These are phyloP conservation scores for Clarias pachynema DNA, from an alignment of 2,797 vertebrate species.

Conservation along the genomic window DNA sequence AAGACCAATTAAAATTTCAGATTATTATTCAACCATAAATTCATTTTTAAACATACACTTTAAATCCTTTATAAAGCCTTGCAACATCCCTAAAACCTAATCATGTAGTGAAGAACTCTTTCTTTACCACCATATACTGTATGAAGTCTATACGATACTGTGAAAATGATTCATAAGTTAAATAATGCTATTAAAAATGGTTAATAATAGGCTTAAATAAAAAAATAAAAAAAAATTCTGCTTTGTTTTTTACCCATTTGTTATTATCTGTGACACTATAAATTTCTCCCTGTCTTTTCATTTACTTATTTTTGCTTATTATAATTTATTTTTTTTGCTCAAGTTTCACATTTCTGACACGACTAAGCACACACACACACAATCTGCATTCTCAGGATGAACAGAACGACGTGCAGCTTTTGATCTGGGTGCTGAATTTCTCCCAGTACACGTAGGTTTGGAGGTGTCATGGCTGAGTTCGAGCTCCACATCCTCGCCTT, in stretches of 20 bases:
- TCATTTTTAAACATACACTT: not conserved
- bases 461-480: not conserved
- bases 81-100: not conserved
- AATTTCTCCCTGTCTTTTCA: not conserved
- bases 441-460: not conserved
- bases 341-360: not conserved
- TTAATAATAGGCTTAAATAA: not conserved
- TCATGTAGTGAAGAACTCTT: not conserved
- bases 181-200: not conserved
- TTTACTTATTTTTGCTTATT: not conserved
- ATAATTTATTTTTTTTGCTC: not conserved
- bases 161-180: not conserved
- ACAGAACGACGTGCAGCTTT: not conserved
- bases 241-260: not conserved
- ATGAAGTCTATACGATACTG: not conserved
- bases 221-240: not conserved
- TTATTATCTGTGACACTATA: not conserved
- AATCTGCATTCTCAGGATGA: not conserved
- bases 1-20: no score
- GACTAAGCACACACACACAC: not conserved
- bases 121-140: not conserved
- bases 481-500: slow-evolving; percentile 3
- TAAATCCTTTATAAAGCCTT: not conserved
- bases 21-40: not conserved
- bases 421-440: not conserved